These are phyloP conservation scores for Pseudomyrmex cubaensis DNA, from an alignment of 1,140 invertebrate genomes.

Conservation along the genomic window DNA sequence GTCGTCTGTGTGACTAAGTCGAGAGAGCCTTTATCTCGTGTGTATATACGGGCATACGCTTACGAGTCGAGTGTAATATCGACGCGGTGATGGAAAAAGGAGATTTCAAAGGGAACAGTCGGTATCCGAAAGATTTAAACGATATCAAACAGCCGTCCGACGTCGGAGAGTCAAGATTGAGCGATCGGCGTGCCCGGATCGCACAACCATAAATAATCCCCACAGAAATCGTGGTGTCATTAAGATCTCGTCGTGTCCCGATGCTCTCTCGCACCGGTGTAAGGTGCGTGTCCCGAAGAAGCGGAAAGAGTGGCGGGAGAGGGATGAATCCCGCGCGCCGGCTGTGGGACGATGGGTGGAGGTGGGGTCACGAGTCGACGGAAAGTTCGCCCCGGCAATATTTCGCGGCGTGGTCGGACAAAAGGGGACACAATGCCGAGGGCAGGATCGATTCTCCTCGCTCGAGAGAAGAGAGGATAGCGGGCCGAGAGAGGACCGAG, in stretches of 20 bases:
- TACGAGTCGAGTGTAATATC: too few relatives aligned
- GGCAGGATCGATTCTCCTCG: slow-evolving; percentile 83
- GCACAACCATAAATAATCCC: slow-evolving; percentile 54
- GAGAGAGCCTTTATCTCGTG: neutral
- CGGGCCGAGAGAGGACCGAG: slow-evolving; percentile 65
- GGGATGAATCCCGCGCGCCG: slow-evolving; percentile 35
- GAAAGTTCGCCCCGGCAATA: slow-evolving; percentile 78
- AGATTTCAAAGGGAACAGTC: slow-evolving; percentile 22
- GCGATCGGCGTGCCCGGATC: slow-evolving; percentile 21
- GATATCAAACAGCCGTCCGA: slow-evolving; percentile 27
- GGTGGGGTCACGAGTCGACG: slow-evolving; percentile 71
- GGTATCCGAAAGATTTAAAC: slow-evolving; percentile 14
- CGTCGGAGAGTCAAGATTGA: slow-evolving; percentile 36
- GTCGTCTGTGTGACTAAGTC: neutral
- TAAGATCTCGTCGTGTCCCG: slow-evolving; percentile 65
- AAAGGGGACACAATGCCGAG: slow-evolving; percentile 82
- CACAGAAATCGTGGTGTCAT: slow-evolving; percentile 56
- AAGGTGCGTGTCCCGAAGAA: slow-evolving; percentile 46
- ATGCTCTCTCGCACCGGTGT: slow-evolving; percentile 46
- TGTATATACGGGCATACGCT: neutral
- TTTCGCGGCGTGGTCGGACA: slow-evolving; percentile 79
- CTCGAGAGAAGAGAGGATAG: slow-evolving; percentile 76
- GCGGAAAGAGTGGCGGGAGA: slow-evolving; percentile 3
- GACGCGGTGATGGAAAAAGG: neutral
- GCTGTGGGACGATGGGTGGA: slow-evolving; percentile 55